phyloP scores from a whole-genome alignment of 2,113 vertebrate genomes.

The Antigone vipio region DNA sequence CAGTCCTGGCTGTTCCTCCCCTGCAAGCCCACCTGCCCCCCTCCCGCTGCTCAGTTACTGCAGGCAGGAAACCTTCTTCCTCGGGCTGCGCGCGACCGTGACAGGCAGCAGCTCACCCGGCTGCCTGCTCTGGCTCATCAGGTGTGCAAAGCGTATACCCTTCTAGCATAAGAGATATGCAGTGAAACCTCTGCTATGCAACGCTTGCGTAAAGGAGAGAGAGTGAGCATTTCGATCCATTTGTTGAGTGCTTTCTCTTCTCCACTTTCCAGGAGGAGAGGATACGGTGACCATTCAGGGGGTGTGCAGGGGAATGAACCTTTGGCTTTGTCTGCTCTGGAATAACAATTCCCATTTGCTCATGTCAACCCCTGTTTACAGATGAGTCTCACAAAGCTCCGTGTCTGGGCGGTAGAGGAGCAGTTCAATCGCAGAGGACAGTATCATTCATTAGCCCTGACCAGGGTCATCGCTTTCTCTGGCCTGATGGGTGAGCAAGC shows the following conservation, averaged over 20 bases:
- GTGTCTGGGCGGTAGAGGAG: background rate
- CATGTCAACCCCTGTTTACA: background rate
- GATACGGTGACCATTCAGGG: accelerated
- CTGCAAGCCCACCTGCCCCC: background rate
- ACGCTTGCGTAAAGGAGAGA: background rate
- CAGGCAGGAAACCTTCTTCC: background rate
- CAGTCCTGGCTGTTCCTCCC: background rate
- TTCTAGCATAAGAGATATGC: background rate
- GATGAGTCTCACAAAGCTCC: background rate
- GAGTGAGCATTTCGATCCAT: accelerated
- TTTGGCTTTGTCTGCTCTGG: background rate
- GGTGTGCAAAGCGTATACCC: too few relatives aligned
- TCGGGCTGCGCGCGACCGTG: accelerated
- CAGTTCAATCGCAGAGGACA: background rate
- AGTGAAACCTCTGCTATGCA: background rate
- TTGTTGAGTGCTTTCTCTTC: accelerated
- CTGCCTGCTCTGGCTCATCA: background rate
- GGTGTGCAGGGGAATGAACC: background rate
- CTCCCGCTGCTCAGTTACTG: background rate
- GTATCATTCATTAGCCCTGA: background rate
- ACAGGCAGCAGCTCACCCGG: background rate
- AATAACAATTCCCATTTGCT: background rate
- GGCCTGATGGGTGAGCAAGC: background rate
- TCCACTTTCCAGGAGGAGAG: background rate
- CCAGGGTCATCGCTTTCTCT: background rate